Base-by-base conservation (phyloP, 1,140 invertebrate genomes). In the Portunus trituberculatus region DNA sequence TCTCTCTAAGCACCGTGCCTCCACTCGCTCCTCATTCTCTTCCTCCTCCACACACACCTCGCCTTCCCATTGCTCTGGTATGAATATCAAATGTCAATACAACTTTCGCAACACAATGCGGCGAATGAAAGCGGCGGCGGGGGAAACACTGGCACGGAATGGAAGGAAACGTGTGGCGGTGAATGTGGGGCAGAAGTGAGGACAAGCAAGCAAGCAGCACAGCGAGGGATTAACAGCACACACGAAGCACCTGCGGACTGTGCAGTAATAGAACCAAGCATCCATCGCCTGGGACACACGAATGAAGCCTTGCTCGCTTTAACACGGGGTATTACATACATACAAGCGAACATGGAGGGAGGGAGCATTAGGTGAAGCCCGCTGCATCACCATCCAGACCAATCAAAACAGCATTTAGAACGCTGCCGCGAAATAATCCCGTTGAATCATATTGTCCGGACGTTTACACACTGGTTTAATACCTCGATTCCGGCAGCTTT, bases 401-500 rank as follows among this genome's bases (percentile, higher is more conserved):
- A 76, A 76, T 76, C 67, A 76, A 76, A 76, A 76, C 67, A n/a
- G 67, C 67, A 76, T 76, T 76, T 76, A 76, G 67, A 76, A n/a
- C n/a, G 67, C 20, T n/a, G 67, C 67, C 67, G 67, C 67, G 20
- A 76, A 25, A 76, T 76, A 76, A 76, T 76, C 67, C 67, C 67
- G 67, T n/a, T 76, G 67, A 76, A 76, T 76, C 67, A 76, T 76
- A 76, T 76, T 76, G 67, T 76, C 67, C 67, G 67, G 67, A 76
- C 67, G 67, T 76, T 76, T 76, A 76, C 67, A 76, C 67, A 76
- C 67, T 76, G 67, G 67, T 76, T 76, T 76, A 76, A 76, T 76
- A 76, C 67, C 67, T 76, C 67, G 67, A 76, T 76, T 76, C 67
- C 67, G 67, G 67, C 25, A 76, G 67, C 67, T 76, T 76, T 76